Evolutionary conservation across 2,797 vertebrate genomes (phyloP), one percentile per base, ranked within the genome.

Genomic region (Adelosebastes latens): DNA sequence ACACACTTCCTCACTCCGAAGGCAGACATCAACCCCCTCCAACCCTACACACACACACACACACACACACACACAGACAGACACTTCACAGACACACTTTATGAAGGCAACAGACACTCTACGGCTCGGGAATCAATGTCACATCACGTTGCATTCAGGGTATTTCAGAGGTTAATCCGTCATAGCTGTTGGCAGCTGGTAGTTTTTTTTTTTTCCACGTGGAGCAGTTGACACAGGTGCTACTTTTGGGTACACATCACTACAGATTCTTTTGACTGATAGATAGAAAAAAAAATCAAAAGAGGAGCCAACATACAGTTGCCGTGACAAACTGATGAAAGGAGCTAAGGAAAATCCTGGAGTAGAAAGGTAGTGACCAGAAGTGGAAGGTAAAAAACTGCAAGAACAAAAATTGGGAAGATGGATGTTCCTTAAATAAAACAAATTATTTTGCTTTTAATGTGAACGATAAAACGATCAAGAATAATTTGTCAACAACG

Each of bases 1-100:
- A 86, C 84, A 92, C 87, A 87, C 86, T 88, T 88, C 86, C 87
- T 82, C 80, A 82, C 74, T 82, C 71, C 74, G 39, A 83, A 88
- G 72, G 74, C 82, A 84, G 76, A 81, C 77, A 78, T 81, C 77
- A 80, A 32, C 66, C 84, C 83, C 72, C 67, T 62, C 68, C 78
- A 81, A 53, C 70, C 72, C 46, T 78, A 58, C 22, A 55, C 55
- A 58, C 55, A 58, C 55, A 58, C 55, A 25, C 22, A 55, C 52
- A 89, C 86, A 79, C 77, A 87, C 70, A 83, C 63, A 88, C 66
- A 89, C 77, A 88, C 79, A 80, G 34, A 79, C 56, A 89, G 82
- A 90, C 82, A 86, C 84, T 79, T 82, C 80, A 77, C 86, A 89
- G 84, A 80, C 70, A 52, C 71, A 58, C 67, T 88, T 87, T 39